phyloP scores from a whole-genome alignment of 2,113 vertebrate genomes.

The Tenrec ecaudatus region DNA sequence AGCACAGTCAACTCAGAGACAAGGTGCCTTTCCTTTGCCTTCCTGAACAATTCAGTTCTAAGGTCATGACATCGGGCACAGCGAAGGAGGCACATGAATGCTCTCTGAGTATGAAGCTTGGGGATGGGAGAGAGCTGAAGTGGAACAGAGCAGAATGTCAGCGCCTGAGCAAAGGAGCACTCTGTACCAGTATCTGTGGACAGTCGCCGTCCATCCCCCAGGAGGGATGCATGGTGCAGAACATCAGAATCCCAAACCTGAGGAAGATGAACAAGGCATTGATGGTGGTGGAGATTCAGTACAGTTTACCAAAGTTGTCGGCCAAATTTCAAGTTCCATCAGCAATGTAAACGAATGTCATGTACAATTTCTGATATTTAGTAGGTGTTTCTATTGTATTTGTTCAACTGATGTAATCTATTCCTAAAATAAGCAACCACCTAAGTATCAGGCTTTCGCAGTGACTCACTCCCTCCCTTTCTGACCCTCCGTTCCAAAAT shows the following conservation, averaged over 20 bases:
- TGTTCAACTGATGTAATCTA: neutral
- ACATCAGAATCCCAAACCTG: no score
- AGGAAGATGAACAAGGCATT: neutral
- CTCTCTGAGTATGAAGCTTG: neutral
- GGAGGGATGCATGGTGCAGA: neutral
- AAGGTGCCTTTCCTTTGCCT: neutral
- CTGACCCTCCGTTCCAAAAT: neutral
- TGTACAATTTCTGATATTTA: neutral
- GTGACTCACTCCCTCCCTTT: neutral
- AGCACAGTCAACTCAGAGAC: neutral
- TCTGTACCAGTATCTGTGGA: neutral
- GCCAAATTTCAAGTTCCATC: neutral
- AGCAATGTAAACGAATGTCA: neutral
- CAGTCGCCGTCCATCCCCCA: neutral
- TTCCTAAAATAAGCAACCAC: slow-evolving; percentile 5
- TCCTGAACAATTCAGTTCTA: neutral
- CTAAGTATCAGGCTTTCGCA: neutral
- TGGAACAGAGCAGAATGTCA: neutral
- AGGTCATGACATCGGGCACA: neutral
- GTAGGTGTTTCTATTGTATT: neutral
- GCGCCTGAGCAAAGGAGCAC: no score
- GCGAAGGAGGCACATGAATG: neutral
- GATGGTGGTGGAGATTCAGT: accelerated
- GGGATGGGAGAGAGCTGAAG: no score
- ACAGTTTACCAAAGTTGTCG: neutral